These are phyloP conservation scores for Peromyscus eremicus DNA, from an alignment of 2,797 vertebrate genomes.

Conservation along the genomic window DNA sequence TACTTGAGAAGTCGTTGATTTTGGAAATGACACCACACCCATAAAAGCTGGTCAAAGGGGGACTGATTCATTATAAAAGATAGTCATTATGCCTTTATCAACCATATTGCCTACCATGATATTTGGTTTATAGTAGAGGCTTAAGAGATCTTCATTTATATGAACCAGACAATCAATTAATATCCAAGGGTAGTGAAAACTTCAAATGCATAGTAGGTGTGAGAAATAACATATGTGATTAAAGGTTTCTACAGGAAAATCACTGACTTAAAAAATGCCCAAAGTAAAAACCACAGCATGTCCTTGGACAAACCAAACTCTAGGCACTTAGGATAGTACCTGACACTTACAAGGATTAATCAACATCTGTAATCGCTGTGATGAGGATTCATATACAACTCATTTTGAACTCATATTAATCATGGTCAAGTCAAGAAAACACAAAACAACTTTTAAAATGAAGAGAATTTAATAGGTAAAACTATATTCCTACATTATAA, in stretches of 20 bases:
- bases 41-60: not conserved
- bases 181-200: constrained; percentile 21
- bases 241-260: not conserved
- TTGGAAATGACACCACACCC: not conserved
- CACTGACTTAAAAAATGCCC: not conserved
- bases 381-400: not conserved
- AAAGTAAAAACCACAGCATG: not conserved
- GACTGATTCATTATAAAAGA: not conserved
- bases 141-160: constrained; percentile 45
- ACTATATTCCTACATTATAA: not conserved
- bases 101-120: not conserved
- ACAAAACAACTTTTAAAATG: constrained; percentile 20
- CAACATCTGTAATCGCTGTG: not conserved
- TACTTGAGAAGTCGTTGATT: constrained; percentile 18
- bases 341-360: not conserved
- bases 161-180: not conserved
- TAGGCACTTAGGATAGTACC: not conserved
- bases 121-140: not conserved
- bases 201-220: constrained; percentile 8
- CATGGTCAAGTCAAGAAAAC: not conserved
- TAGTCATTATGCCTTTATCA: not conserved
- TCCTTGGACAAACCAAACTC: not conserved
- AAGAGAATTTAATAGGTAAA: constrained; percentile 52
- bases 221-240: not conserved
- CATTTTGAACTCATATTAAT: constrained; percentile 43